Conservation (phyloP, 2,888 invertebrate genomes). For the Epinotia ramella region DNA sequence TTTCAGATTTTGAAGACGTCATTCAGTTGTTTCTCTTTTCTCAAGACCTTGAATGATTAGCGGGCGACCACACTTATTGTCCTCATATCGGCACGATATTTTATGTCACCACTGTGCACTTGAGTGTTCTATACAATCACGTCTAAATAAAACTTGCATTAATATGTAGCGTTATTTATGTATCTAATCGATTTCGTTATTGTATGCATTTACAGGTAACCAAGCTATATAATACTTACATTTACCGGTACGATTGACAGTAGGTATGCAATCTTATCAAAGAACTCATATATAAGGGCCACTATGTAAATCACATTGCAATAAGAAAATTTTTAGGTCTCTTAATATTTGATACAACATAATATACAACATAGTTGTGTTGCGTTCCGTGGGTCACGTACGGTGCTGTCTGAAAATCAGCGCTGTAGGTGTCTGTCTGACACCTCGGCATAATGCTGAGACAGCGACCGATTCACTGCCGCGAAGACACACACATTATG, state of each 20-base stretch:
- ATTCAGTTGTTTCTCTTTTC: slow-evolving; percentile 28
- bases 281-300: too few relatives aligned
- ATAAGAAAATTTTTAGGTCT: too few relatives aligned
- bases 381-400: too few relatives aligned
- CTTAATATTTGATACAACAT: too few relatives aligned
- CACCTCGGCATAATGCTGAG: too few relatives aligned
- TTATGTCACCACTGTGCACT: not conserved
- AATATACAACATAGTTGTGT: too few relatives aligned
- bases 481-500: too few relatives aligned
- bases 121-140: not conserved
- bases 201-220: not conserved
- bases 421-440: too few relatives aligned
- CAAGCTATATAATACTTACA: not conserved
- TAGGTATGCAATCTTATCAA: not conserved
- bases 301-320: too few relatives aligned
- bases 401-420: too few relatives aligned
- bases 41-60: slow-evolving; percentile 19
- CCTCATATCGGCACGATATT: not conserved
- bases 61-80: too few relatives aligned
- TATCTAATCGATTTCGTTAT: not conserved
- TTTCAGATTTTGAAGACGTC: slow-evolving; percentile 40
- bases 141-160: not conserved
- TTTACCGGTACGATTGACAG: not conserved
- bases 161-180: slow-evolving; percentile 3
- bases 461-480: too few relatives aligned